Conservation (phyloP, 92 coral and sea anemone genomes). For the Palythoa grandiflora region DNA sequence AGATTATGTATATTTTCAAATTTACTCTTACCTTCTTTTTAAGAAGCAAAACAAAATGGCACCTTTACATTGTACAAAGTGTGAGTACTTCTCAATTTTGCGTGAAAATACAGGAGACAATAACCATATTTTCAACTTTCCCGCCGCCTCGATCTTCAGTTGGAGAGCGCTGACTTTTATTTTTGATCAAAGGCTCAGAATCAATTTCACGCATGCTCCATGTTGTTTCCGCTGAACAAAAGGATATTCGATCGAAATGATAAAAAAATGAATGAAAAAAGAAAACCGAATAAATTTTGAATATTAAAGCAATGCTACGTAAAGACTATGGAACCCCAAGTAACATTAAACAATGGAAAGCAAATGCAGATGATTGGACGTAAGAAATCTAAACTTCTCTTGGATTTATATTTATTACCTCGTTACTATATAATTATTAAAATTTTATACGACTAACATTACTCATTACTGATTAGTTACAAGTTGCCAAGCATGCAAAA, state of each 20-base stretch:
- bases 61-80: slow-evolving; percentile 41
- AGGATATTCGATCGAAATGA: no score
- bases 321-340: slow-evolving; percentile 40
- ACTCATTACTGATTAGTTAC: no score
- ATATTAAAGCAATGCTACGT: background rate
- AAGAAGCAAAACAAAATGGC: background rate
- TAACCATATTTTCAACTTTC: slow-evolving; percentile 46
- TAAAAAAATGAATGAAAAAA: background rate
- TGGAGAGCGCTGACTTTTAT: slow-evolving; percentile 19
- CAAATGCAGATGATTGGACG: slow-evolving; percentile 81
- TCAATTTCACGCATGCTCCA: slow-evolving; percentile 15
- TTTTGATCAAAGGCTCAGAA: slow-evolving; percentile 27
- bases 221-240: slow-evolving; percentile 29
- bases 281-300: background rate
- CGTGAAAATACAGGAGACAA: slow-evolving; percentile 36
- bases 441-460: no score
- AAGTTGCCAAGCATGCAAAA: background rate
- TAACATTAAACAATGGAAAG: slow-evolving; percentile 67
- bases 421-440: background rate
- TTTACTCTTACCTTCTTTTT: slow-evolving; percentile 28
- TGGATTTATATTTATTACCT: no score
- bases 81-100: slow-evolving; percentile 22
- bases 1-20: background rate
- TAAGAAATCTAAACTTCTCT: slow-evolving; percentile 50
- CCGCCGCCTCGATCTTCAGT: slow-evolving; percentile 22